Evolutionary conservation across 1,140 invertebrate species (phyloP), one percentile per base, ranked within the genome.

Genomic region (Pararge aegeria): DNA sequence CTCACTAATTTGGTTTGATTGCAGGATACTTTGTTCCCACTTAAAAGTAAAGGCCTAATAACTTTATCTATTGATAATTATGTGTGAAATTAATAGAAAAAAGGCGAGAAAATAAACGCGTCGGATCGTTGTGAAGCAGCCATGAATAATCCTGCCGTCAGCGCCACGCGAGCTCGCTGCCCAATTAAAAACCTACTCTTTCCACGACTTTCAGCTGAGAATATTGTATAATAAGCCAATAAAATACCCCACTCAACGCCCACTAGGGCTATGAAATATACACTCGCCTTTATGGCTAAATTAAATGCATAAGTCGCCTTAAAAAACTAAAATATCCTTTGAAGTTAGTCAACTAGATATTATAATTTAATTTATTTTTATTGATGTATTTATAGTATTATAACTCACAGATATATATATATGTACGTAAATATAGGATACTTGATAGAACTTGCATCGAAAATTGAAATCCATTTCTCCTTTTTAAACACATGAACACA

Each of bases 161-260:
- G 63, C 61, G 66, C 71, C 86, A 89, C 78, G 80, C 86, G 72
- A 86, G 75, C 83, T 74, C 71, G 61, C 73, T 77, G 80, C 83
- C 83, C 86, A 89, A 89, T 89, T 89, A 89, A 89, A 89, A 89
- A 85, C 83, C 78, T 87, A 85, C 86, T 89, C 86, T 86, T 84
- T 87, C 78, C 79, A 86, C 80, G 80, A 89, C 83, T 87, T 87
- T 89, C 84, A 89, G 86, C 83, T 89, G 85, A 89, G 86, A 86
- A 87, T 89, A 87, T 89, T 84, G 86, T 85, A 89, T 89, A 89
- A 89, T 89, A 89, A 89, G 78, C 83, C 86, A 79, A 89, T 89
- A 89, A 89, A 89, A 82, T 86, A 89, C 83, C 79, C 82, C 82
- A 83, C 86, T 87, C 85, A 84, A 86, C 80, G 86, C 80, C 83